phyloP scores from a whole-genome alignment of 2,888 invertebrate species.

The Philereme vetulata region DNA sequence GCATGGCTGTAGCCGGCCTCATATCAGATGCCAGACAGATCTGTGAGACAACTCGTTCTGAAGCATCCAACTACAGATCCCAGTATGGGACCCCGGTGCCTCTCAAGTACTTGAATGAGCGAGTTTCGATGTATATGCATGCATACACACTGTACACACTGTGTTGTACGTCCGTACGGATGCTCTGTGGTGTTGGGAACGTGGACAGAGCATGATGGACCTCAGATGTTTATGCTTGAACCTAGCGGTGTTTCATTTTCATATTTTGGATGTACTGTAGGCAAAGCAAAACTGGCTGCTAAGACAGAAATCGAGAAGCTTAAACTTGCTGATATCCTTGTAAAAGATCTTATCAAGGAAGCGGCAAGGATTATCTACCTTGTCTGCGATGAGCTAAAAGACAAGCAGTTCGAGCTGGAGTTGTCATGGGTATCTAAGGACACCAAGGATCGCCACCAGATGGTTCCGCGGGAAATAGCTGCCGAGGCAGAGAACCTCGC shows the following conservation, averaged over 20 bases:
- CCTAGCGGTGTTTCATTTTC: conserved; percentile 98
- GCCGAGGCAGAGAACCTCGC: conserved; percentile 94
- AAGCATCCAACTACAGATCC: conserved; percentile 95
- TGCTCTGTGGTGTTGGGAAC: conserved; percentile 95
- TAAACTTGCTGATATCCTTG: conserved; percentile 92
- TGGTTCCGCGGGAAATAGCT: conserved; percentile 90
- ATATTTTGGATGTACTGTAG: conserved; percentile 98
- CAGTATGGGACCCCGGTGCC: conserved; percentile 96
- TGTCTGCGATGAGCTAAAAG: conserved; percentile 97
- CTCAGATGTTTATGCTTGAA: conserved; percentile 97
- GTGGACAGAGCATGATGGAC: conserved; percentile 90
- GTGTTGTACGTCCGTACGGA: conserved; percentile 98
- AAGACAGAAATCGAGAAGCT: conserved; percentile 99
- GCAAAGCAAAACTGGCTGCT: conserved; percentile 99
- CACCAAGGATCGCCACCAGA: conserved; percentile 90
- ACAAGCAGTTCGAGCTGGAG: conserved; percentile 97
- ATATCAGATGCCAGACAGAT: conserved; percentile 97
- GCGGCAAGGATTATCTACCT: conserved; percentile 95
- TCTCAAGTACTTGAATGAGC: conserved; percentile 93
- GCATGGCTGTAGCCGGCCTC: conserved; percentile 96
- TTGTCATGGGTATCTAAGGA: conserved; percentile 96
- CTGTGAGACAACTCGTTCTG: conserved; percentile 96
- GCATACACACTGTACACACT: conserved; percentile 99
- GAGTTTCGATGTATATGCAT: conserved; percentile 98
- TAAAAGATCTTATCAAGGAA: conserved; percentile 95